These are phyloP conservation scores for Lasioglossum leucozonium DNA, from an alignment of 2,888 invertebrate genomes.

Conservation along the genomic window DNA sequence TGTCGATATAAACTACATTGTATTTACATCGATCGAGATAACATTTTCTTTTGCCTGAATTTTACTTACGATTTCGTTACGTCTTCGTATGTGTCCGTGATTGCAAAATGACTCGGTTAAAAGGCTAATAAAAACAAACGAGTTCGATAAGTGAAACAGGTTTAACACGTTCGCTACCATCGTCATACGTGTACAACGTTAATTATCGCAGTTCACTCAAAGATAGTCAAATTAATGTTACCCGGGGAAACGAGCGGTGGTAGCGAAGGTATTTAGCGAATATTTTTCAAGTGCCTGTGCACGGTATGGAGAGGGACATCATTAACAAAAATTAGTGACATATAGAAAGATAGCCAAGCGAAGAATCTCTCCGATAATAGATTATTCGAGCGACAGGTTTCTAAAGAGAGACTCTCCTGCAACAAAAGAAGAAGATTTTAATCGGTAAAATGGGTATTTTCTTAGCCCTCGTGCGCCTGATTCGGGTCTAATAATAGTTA, in stretches of 20 bases:
- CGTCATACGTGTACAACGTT: background rate
- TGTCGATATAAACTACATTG: background rate
- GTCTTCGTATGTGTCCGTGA: background rate
- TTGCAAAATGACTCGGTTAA: background rate
- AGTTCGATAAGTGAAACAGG: background rate
- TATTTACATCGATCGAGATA: background rate
- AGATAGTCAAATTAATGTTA: background rate
- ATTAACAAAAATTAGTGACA: background rate
- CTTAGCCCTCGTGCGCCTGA: background rate
- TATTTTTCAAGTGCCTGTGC: background rate
- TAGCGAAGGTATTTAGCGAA: background rate
- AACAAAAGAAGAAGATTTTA: background rate
- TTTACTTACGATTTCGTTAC: background rate
- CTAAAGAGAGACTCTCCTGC: background rate
- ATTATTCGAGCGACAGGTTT: background rate
- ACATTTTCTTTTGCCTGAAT: background rate
- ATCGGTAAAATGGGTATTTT: background rate
- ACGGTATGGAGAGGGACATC: background rate
- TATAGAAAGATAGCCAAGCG: background rate
- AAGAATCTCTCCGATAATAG: background rate
- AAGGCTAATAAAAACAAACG: background rate
- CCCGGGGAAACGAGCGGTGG: background rate
- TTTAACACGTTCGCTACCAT: background rate
- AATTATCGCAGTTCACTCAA: background rate
- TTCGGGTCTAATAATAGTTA: slow-evolving; percentile 55